Base-by-base conservation (phyloP, 2,113 vertebrate species). In the Gambusia affinis region DNA sequence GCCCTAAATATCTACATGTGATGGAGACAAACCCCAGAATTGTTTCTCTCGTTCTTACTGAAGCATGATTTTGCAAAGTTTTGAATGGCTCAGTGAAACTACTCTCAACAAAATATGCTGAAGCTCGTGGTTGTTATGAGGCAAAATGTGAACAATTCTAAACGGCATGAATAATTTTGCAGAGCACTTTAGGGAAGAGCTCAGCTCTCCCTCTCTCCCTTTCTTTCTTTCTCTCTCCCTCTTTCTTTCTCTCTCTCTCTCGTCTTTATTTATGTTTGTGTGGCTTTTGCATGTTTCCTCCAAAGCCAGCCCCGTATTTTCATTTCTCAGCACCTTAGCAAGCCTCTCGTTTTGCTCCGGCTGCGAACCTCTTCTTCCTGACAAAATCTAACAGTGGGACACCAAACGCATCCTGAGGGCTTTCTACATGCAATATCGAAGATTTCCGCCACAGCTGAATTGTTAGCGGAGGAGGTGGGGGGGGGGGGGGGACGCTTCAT, bases 381-480 rank as follows among this genome's bases (percentile, higher is more conserved):
- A 72, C 73, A 70, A 80, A 72, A 72, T 81, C 62, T n/a, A 79
- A 81, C 81, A 84, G 76, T 65, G 75, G 79, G 47, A 82, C 83
- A 86, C 87, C 81, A 88, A 80, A 79, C 83, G 83, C 87, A 83
- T 78, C 90, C 88, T 73, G 82, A 81, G 78, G 90, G 64, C 72
- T 3, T 76, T 66, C 76, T 79, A 37, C 89, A 86, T 89, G 84
- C 84, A 92, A 89, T 86, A 89, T 92, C 87, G 71, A 89, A 87
- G 82, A 74, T 88, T 85, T 88, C 87, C 87, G 89, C 90, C 89
- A 90, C 81, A 15, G 75, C 63, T 72, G 77, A 79, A 92, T 90
- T 88, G 87, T 84, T 85, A 12, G 7, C 12, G 12, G 4, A 4
- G 17, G 64, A 12, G 30, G 1, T 12, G 64, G 64, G 3, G 33